Evolutionary conservation across 2,113 vertebrate species (phyloP), one percentile per base, ranked within the genome.

Genomic region (Alethe castanea): DNA sequence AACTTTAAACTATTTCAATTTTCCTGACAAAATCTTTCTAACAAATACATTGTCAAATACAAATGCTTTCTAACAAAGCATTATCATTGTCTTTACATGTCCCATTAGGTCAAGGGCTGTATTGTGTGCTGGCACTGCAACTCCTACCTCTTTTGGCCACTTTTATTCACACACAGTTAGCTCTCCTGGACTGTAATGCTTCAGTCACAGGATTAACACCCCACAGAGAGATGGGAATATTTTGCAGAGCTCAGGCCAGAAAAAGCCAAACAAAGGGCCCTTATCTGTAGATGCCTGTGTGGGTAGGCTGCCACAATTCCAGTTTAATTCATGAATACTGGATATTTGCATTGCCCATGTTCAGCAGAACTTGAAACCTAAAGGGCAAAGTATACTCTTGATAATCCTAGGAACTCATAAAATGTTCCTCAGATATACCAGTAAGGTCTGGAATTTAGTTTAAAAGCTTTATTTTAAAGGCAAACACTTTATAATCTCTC

Each of bases 1-100:
- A 95, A 90, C 31, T 86, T 96, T 65, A 87, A 92, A 81, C 82
- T 79, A 64, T 83, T 81, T 96, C 67, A 31, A 53, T 76, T 95
- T 97, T 96, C 87, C 78, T 81, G 45, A 76, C 29, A 90, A 97
- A 96, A 88, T 80, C 61, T 70, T 80, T 45, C 50, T 45, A 36
- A 31, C 9, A 45, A 56, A 66, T 36, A 56, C 26, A 47, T 56
- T 66, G 25, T 15, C 26, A 66, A 54, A 45, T 15, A 31, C 19
- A 45, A 80, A 80, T 54, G 15, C 33, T 66, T 23, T 36, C 33
- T 45, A 36, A 36, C 19, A 66, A 54, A 66, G 18, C 28, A 24
- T 56, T 42, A 42, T 16, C 12, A 26, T 76, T 92, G 83, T 57
- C 64, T 48, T 79, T 79, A 40, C n/a, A 66, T 90, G 48, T 77